Percentiles rank a stretch among this genome's conserved stretches.
Evolutionary conservation across 1,140 invertebrate species (phyloP).

Genomic region (Drosophila obscura): DNA sequence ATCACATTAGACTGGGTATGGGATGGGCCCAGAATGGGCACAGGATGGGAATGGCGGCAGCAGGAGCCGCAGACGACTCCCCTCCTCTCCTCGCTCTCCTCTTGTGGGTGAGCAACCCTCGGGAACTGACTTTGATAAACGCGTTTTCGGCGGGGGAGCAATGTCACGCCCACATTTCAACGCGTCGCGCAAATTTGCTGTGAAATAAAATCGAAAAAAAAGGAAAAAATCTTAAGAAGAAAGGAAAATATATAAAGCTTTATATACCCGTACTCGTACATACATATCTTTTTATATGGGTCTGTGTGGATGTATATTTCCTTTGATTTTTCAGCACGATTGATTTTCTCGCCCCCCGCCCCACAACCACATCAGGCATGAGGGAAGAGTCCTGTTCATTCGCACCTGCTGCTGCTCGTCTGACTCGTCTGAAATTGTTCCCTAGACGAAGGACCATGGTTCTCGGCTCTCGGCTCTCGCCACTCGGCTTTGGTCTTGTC

Average conservation of each 20-base stretch:
- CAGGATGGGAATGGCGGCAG: conserved; percentile 2
- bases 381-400: conserved; percentile 62
- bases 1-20: conserved; percentile 60
- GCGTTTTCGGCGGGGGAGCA: conserved; percentile 41
- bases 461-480: no score
- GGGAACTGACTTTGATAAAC: conserved; percentile 76
- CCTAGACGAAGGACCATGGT: conserved; percentile 35
- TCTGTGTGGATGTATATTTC: conserved; percentile 24
- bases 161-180: conserved; percentile 63
- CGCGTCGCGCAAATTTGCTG: conserved; percentile 52
- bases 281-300: not conserved
- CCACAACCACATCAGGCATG: not conserved
- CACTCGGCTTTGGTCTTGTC: conserved; percentile 24
- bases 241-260: conserved; percentile 13
- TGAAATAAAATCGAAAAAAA: conserved; percentile 40
- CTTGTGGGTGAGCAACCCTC: conserved; percentile 47
- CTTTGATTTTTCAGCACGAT: conserved; percentile 71
- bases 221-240: conserved; percentile 12
- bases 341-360: conserved; percentile 67
- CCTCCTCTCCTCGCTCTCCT: not conserved
- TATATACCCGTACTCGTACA: conserved; percentile 8
- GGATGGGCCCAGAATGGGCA: no score
- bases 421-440: conserved; percentile 52
- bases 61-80: conserved; percentile 52
- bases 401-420: conserved; percentile 59